Base-by-base conservation (phyloP, 1,140 invertebrate species). In the Euura lappo region DNA sequence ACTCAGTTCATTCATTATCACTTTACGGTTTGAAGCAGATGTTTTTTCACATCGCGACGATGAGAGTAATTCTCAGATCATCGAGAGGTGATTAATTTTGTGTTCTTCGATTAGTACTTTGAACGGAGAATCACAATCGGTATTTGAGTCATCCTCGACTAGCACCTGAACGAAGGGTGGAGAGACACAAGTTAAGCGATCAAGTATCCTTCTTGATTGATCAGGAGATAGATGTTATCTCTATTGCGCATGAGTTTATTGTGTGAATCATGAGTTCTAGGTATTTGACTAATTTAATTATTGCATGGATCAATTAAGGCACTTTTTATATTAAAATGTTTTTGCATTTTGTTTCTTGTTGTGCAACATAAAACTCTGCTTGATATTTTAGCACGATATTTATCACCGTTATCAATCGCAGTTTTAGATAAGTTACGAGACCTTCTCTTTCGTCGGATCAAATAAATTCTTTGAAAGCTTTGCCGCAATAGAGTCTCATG, bases 161-260 rank as follows among this genome's bases (percentile, higher is more conserved):
- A 60, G 2, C 51, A 60, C 51, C 51, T 60, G 8, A 28, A 28
- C 28, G 28, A 28, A 60, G 51, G 51, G 51, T 60, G 51, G 51
- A 60, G 51, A 60, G 51, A 60, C 51, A 11, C 51, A n/a, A 60
- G 51, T 60, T 60, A 60, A 60, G 51, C 51, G 13, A 60, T 60
- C 51, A 60, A 60, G 5, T 60, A 60, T 60, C 51, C 13, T 28
- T 28, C 28, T 28, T 28, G 28, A 28, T 28, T 28, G 28, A 28
- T 28, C 28, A 28, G 28, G 28, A 28, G 28, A 28, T 60, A 60
- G 13, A 60, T 60, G 13, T 60, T 60, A 60, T 60, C 51, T 60
- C 51, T 60, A 60, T 60, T 60, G 51, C 51, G 6, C 51, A 60
- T n/a, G 51, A 60, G 6, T 60, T 28, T 60, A 28, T 28, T 28